Evolutionary conservation across 1,140 invertebrate genomes (phyloP).

Genomic region (Drosophila setifemur): DNA sequence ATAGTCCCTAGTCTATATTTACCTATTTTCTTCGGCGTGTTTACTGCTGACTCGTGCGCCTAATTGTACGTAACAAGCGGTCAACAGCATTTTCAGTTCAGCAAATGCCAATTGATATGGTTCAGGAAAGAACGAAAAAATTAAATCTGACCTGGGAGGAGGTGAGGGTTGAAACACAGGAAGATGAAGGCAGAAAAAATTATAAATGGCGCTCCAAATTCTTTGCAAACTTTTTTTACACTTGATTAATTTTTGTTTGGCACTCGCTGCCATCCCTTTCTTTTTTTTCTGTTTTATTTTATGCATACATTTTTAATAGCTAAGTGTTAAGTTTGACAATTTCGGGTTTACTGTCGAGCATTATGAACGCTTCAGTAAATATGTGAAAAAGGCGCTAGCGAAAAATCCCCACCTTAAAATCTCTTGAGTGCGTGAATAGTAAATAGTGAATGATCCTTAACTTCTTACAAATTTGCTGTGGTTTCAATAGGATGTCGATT

Average conservation of each 20-base stretch:
- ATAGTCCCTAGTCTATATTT: conserved; percentile 4
- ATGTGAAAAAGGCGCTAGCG: conserved; percentile 19
- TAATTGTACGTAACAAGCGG: conserved; percentile 75
- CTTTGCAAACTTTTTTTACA: conserved; percentile 71
- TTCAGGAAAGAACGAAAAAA: conserved; percentile 24
- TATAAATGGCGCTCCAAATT: conserved; percentile 71
- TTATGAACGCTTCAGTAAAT: conserved; percentile 69
- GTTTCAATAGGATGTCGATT: too few species aligned
- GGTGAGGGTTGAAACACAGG: too few species aligned
- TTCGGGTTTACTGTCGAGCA: conserved; percentile 45
- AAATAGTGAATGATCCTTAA: too few species aligned
- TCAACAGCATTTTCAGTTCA: conserved; percentile 63
- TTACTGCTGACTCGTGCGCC: conserved; percentile 75
- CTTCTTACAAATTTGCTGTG: too few species aligned
- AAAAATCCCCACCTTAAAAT: conserved; percentile 21
- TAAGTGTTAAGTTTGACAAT: conserved; percentile 78
- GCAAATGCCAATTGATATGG: conserved; percentile 60
- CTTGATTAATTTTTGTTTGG: conserved; percentile 69
- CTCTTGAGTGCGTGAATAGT: too few species aligned
- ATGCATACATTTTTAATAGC: conserved; percentile 65
- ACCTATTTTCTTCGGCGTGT: conserved; percentile 17
- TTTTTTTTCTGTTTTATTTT: conserved; percentile 56
- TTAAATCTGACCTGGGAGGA: not conserved
- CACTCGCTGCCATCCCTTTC: conserved; percentile 3
- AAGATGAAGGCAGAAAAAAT: conserved; percentile 33